Percentiles rank a stretch among this genome's conserved stretches.
Evolutionary conservation across 2,113 vertebrate species (phyloP).

Genomic region (Glareola pratincola): DNA sequence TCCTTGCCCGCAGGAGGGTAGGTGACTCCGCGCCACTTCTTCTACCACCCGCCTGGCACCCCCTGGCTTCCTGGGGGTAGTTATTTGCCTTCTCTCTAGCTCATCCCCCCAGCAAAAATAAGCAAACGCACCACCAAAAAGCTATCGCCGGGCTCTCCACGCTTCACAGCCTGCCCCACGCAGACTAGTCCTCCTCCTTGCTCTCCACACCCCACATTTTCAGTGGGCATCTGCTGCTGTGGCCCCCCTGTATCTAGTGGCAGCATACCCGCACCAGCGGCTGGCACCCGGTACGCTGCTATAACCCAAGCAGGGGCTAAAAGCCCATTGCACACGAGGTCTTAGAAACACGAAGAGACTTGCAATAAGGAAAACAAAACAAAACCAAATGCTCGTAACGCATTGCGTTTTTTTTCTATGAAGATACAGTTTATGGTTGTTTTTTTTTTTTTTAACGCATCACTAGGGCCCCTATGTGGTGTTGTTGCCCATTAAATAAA

Average conservation of each 20-base stretch:
- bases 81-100: neutral
- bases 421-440: too few species aligned
- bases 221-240: neutral
- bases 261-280: neutral
- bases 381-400: neutral
- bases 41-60: neutral
- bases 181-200: rapidly evolving
- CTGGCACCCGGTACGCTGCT: neutral
- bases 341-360: neutral
- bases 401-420: neutral
- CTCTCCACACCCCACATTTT: neutral
- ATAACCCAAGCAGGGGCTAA: neutral
- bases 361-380: neutral
- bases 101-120: neutral
- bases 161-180: neutral
- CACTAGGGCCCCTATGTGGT: neutral
- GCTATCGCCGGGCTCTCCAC: neutral
- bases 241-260: neutral
- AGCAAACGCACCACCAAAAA: neutral
- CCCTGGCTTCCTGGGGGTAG: neutral
- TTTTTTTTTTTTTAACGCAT: neutral
- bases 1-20: neutral
- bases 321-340: neutral
- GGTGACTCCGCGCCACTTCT: neutral
- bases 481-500: neutral